phyloP scores from a whole-genome alignment of 2,888 invertebrate genomes.

The Nesidiocoris tenuis region DNA sequence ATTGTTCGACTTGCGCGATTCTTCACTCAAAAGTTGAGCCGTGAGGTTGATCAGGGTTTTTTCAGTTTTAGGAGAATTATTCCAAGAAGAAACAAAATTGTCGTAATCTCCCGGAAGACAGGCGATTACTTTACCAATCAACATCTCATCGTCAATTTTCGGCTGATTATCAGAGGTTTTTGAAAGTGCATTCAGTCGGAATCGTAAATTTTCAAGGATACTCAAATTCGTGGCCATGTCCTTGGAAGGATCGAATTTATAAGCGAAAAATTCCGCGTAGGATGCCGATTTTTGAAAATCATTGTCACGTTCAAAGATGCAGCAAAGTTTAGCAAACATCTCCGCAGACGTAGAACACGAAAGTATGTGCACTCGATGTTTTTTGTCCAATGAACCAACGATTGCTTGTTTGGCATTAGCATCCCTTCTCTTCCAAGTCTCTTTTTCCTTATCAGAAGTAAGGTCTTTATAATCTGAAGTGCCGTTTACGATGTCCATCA shows the following conservation, averaged over 20 bases:
- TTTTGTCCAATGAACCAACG: background rate
- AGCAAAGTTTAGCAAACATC: slow-evolving; percentile 8
- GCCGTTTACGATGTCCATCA: no score
- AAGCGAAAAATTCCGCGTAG: slow-evolving; percentile 14
- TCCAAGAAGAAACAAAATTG: slow-evolving; percentile 3
- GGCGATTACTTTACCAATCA: background rate
- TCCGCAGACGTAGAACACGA: background rate
- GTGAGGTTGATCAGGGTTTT: slow-evolving; percentile 9
- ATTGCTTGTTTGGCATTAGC: no score
- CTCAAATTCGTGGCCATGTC: slow-evolving; percentile 32
- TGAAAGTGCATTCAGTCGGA: background rate
- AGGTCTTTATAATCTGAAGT: background rate
- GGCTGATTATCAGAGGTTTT: no score
- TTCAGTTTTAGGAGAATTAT: background rate
- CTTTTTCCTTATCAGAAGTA: slow-evolving; percentile 3
- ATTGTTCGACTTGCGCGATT: slow-evolving; percentile 1
- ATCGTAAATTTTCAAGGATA: slow-evolving; percentile 15
- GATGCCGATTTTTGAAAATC: slow-evolving; percentile 10
- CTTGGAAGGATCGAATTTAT: slow-evolving; percentile 11
- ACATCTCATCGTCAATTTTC: background rate
- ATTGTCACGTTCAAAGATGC: slow-evolving; percentile 13
- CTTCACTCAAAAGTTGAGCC: slow-evolving; percentile 5
- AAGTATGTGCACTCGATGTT: background rate
- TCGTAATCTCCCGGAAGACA: background rate
- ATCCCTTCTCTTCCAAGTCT: no score